Evolutionary conservation across 2,113 vertebrate species (phyloP), one percentile per base, ranked within the genome.

Genomic region (Platichthys stellatus): DNA sequence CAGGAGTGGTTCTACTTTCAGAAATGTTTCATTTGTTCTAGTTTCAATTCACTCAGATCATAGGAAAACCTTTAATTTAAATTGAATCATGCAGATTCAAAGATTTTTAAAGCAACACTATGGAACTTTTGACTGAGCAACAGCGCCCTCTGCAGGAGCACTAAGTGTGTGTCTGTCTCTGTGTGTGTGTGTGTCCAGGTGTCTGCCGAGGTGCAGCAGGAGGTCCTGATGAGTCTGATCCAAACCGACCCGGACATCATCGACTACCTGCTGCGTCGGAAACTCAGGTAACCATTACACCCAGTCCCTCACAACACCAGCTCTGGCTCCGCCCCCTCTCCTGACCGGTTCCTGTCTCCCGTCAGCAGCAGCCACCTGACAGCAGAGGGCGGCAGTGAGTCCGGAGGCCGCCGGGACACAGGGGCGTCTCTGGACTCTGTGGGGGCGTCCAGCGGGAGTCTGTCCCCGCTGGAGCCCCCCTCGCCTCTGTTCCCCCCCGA

Each of bases 211-310:
- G 88, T 94, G 84, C 97, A 99, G 72, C 90, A 88, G 38, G 94
- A 97, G 18, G 83, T 99, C 75, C 93, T 97, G 14, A 95, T 96
- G 94, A 95, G 96, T 81, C 94, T 98, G 24, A 96, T 97, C 89
- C 96, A 96, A 90, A 96, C 95, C 0, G 97, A 98, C 53, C 96
- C 97, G 0, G 97, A 99, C 64, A 94, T 97, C 82, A 96, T 98
- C 4, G 96, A 98, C 85, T 95, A 97, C 80, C 95, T 99, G 17
- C 82, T 98, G 76, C 95, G 96, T 24, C 93, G 96, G 87, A 97
- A 96, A 60, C 92, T 95, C 85, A 94, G 94, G 94, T 94, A 69
- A 86, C 61, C 62, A 47, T 3, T 23, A n/a, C 26, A 31, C 68
- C 56, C 70, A 3, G 6, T 45, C 18, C 20, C 1, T 12, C 60